Percentiles rank a stretch among this genome's conserved stretches.
These are phyloP conservation scores for Odocoileus virginianus DNA, from an alignment of 2,113 vertebrate genomes.

Conservation along the genomic window DNA sequence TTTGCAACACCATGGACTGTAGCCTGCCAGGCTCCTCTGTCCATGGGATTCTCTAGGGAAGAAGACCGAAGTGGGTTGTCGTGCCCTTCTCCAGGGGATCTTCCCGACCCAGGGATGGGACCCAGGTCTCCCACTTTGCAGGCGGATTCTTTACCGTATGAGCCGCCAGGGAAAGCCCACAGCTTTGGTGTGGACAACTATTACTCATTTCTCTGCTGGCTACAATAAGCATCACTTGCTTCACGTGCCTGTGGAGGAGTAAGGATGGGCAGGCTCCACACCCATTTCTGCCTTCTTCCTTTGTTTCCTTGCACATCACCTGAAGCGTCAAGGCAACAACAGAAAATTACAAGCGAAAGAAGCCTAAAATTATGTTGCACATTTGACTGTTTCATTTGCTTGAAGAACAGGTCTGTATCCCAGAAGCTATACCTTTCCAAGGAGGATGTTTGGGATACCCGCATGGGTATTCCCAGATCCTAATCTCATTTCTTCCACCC, in stretches of 20 bases:
- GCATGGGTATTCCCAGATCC: not conserved
- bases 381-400: not conserved
- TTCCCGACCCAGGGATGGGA: not conserved
- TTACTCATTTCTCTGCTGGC: not conserved
- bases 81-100: not conserved
- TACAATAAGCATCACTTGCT: not conserved
- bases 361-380: not conserved
- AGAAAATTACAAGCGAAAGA: not conserved
- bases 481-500: not conserved
- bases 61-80: not conserved
- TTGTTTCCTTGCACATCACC: not conserved
- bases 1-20: not conserved
- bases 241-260: fast-evolving
- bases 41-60: not conserved
- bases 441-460: not conserved
- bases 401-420: not conserved
- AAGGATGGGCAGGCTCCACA: too few relatives aligned
- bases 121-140: not conserved
- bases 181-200: not conserved
- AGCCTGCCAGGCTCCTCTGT: not conserved
- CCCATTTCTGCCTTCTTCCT: not conserved
- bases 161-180: not conserved
- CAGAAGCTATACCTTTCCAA: not conserved
- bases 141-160: not conserved
- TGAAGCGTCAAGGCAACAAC: not conserved